Base-by-base conservation (phyloP, 2,113 vertebrate species). In the Cromileptes altivelis region DNA sequence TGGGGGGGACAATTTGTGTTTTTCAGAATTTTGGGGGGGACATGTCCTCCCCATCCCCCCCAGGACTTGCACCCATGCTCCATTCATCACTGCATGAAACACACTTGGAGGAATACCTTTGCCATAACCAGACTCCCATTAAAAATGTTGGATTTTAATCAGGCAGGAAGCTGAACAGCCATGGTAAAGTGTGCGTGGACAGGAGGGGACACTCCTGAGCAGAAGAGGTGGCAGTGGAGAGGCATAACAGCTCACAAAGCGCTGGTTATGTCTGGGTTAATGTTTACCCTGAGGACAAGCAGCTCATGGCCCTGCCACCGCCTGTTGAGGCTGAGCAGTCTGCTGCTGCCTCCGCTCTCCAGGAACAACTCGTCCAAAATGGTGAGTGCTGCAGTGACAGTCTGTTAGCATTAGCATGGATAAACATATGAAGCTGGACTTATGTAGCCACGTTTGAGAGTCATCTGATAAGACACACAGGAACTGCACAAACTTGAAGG, bases 181-280 rank as follows among this genome's bases (percentile, higher is more conserved):
- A 70, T 47, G 18, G 19, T 3, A 4, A 21, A 40, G 6, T 18
- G 70, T 18, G 42, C 40, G 33, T 47, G 71, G 40, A 52, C 52
- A 18, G 23, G 47, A 27, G 50, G 55, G 50, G 37, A 68, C 47
- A 49, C 8, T 4, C 25, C 2, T 4, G 21, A n/a, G 47, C 58
- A 40, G 50, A 64, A 19, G 33, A 55, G 58, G 68, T 9, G 25
- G 8, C 4, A 3, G 76, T n/a, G 0, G 18, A 6, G 45, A 21
- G 1, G 4, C 1, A 14, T 49, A 23, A 61, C 70, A 49, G 80
- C 55, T 21, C 33, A 63, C 37, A 33, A 55, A 62, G 56, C 8
- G 6, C 21, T 12, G 65, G 37, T 45, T 10, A 95, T 94, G 94
- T 90, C 67, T 33, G 78, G 92, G 93, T 94, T 95, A 94, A 95